Conservation (phyloP, 2,888 invertebrate genomes). For the Drosophila yooni region DNA sequence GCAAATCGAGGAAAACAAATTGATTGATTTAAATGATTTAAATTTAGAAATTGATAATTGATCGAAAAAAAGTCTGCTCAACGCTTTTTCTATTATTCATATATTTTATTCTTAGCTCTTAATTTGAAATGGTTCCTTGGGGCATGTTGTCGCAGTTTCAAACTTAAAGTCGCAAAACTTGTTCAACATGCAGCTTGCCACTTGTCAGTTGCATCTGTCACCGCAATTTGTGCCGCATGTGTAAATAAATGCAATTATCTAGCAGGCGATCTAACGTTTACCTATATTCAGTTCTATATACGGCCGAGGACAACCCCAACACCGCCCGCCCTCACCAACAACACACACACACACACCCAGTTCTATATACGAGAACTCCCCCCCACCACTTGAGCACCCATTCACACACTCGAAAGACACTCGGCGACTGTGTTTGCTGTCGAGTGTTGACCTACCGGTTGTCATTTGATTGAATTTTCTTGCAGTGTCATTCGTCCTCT, state of each 20-base stretch:
- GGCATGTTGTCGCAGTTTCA: not conserved
- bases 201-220: slow-evolving; percentile 46
- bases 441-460: slow-evolving; percentile 54
- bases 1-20: slow-evolving; percentile 11
- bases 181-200: slow-evolving; percentile 17
- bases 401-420: slow-evolving; percentile 14
- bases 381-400: not conserved
- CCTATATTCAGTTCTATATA: slow-evolving; percentile 33
- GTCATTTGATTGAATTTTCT: slow-evolving; percentile 60
- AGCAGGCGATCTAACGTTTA: slow-evolving; percentile 19
- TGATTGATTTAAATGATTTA: not conserved
- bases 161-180: slow-evolving; percentile 22
- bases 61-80: not conserved
- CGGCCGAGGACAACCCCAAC: not conserved
- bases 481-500: slow-evolving; percentile 26
- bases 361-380: not conserved
- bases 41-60: no score
- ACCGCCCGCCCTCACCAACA: no score
- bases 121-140: not conserved
- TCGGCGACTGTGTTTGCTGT: slow-evolving; percentile 27
- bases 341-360: not conserved
- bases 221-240: slow-evolving; percentile 56
- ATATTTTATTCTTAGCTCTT: not conserved
- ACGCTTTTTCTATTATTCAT: not conserved
- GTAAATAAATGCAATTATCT: slow-evolving; percentile 66